Evolutionary conservation across 2,113 vertebrate genomes (phyloP), one percentile per base, ranked within the genome.

Genomic region (Charadrius vociferus): DNA sequence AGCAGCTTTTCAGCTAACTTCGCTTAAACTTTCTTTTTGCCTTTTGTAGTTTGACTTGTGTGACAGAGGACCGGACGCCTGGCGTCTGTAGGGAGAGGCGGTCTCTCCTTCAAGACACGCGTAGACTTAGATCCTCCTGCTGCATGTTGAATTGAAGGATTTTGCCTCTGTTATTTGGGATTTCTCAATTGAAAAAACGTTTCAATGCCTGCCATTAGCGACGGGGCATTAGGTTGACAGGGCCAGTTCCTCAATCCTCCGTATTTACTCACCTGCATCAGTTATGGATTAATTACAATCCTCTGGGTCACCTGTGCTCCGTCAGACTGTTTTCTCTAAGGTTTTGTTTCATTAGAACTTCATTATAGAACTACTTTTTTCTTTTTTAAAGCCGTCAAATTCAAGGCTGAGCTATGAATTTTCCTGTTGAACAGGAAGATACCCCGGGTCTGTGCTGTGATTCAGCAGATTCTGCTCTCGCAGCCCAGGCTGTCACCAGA

Each of bases 401-500:
- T 83, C 26, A 37, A 82, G 81, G 58, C n/a, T 73, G 74, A 93
- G 81, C 71, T 59, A 1, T 59, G 87, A 86, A 37, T 88, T 94
- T 73, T 75, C 27, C 50, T 75, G 37, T 62, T 86, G 55, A 94
- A 43, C 41, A 75, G 65, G 89, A 70, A 90, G 59, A 55, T 81
- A 78, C 50, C 73, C 63, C 53, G 43, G 62, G 74, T 83, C 62
- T 85, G 91, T 77, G 93, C 91, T 3, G 36, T 97, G 95, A 93
- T 96, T 94, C 95, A 96, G 95, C 96, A 96, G 45, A 91, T 95
- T 93, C 83, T 93, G 80, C 17, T 4, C 56, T 86, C 90, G 81
- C 91, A 81, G 88, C 75, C 66, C 19, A 10, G 88, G 91, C 95
- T 97, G 94, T 86, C 93, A 83, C 91, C 84, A 83, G 37, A 86